These are phyloP conservation scores for Acropternis orthonyx DNA, from an alignment of 2,797 vertebrate genomes.

Conservation along the genomic window DNA sequence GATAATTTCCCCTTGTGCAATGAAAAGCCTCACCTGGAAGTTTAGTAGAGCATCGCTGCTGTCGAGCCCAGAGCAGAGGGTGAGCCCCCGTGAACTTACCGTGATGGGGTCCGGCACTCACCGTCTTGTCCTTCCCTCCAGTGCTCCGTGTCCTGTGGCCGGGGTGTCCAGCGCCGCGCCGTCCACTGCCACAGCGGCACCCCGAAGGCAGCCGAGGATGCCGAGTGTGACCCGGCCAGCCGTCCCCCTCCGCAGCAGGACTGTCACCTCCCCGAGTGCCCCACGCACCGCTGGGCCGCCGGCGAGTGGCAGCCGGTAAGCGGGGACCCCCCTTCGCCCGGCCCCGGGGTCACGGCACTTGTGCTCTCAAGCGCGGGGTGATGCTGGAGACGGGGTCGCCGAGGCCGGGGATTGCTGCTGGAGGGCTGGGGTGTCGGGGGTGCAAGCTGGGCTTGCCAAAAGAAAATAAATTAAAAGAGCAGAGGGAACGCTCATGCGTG, in stretches of 20 bases:
- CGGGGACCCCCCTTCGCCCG: background rate
- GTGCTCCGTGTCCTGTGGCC: constrained; percentile 90
- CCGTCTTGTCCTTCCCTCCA: constrained; percentile 65
- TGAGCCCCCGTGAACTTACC: rapidly evolving
- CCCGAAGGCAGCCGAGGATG: constrained; percentile 70
- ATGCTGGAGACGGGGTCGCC: background rate
- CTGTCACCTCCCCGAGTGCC: constrained; percentile 81
- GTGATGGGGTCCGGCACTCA: constrained; percentile 42
- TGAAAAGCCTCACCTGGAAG: background rate
- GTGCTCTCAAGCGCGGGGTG: constrained; percentile 26
- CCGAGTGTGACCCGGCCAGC: constrained; percentile 74
- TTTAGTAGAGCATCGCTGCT: rapidly evolving
- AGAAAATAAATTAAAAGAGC: too few species aligned
- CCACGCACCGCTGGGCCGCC: constrained; percentile 84
- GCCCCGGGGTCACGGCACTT: background rate
- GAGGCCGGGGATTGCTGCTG: background rate
- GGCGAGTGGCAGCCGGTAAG: constrained; percentile 89
- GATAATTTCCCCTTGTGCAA: background rate
- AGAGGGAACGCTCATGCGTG: rapidly evolving
- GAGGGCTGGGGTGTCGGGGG: constrained; percentile 12
- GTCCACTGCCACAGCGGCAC: constrained; percentile 82
- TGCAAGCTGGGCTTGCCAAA: background rate
- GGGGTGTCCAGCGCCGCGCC: constrained; percentile 80
- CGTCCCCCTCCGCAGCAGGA: constrained; percentile 79
- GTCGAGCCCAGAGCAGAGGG: background rate